These are phyloP conservation scores for Hestina assimilis DNA, from an alignment of 1,140 invertebrate genomes.

Conservation along the genomic window DNA sequence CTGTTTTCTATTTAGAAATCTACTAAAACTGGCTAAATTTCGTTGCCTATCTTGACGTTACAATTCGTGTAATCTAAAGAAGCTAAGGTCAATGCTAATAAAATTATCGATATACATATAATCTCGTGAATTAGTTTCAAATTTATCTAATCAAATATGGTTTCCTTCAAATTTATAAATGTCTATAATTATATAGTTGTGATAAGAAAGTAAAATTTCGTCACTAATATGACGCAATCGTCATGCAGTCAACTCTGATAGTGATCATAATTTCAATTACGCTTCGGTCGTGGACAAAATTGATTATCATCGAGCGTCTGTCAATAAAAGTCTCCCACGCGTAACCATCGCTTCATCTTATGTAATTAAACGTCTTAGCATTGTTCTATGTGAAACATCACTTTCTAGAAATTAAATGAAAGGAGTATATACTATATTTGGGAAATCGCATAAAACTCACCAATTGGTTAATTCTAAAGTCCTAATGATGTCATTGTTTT, in stretches of 20 bases:
- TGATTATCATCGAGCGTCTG: slow-evolving; percentile 18
- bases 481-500: background rate
- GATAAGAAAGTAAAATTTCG: slow-evolving; percentile 35
- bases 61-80: no score
- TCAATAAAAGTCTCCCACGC: slow-evolving; percentile 23
- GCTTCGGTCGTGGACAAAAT: slow-evolving; percentile 1
- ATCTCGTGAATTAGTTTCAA: no score
- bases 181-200: no score
- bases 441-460: background rate
- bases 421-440: background rate
- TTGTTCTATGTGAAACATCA: slow-evolving; percentile 23
- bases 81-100: no score
- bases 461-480: background rate
- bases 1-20: slow-evolving; percentile 31
- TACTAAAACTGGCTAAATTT: slow-evolving; percentile 20
- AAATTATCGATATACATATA: no score
- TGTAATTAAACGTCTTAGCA: slow-evolving; percentile 15
- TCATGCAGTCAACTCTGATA: slow-evolving; percentile 36
- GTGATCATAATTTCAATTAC: slow-evolving; percentile 45
- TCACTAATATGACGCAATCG: slow-evolving; percentile 37
- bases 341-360: slow-evolving; percentile 3
- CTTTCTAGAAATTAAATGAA: slow-evolving; percentile 21
- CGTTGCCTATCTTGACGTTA: background rate
- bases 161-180: no score
- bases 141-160: no score